Percentiles rank a stretch among this genome's conserved stretches.
Evolutionary conservation across 2,797 vertebrate species (phyloP).

Genomic region (Urophycis tenuis): DNA sequence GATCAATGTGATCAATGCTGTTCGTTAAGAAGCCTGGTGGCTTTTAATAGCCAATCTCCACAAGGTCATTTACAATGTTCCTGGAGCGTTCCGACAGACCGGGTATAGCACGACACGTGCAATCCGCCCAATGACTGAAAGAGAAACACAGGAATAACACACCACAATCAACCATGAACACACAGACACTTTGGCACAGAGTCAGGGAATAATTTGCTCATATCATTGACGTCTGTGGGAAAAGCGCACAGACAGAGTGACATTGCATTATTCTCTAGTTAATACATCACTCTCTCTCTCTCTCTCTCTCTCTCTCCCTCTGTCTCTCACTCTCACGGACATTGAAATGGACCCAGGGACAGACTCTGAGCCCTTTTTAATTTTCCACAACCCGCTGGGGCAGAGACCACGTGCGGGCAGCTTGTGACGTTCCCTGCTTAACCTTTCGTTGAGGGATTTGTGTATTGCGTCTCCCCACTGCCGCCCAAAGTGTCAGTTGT

Average conservation of each 20-base stretch:
- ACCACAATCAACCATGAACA: not conserved
- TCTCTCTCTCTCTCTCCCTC: not conserved
- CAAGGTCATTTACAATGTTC: not conserved
- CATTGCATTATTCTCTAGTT: conserved; percentile 63
- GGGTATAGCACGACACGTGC: not conserved
- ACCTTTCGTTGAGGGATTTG: too few relatives aligned
- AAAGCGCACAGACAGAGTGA: conserved; percentile 42
- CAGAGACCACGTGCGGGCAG: not conserved
- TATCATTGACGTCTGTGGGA: conserved; percentile 30
- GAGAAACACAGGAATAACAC: conserved; percentile 30
- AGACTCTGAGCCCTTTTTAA: not conserved
- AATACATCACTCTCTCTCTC: conserved; percentile 51
- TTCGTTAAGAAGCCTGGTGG: not conserved
- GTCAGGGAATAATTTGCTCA: conserved; percentile 56
- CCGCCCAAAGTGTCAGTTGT: not conserved
- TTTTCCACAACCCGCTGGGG: not conserved
- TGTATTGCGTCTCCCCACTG: too few relatives aligned
- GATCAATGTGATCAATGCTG: not conserved
- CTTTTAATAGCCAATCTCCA: not conserved
- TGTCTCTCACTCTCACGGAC: not conserved
- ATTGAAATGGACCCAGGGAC: not conserved
- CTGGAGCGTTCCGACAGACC: not conserved
- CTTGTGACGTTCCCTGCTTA: not conserved
- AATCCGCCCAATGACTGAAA: conserved; percentile 23
- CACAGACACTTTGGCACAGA: conserved; percentile 28